Evolutionary conservation across 92 coral and sea anemone species (phyloP).

Genomic region (Phymanthus crucifer): DNA sequence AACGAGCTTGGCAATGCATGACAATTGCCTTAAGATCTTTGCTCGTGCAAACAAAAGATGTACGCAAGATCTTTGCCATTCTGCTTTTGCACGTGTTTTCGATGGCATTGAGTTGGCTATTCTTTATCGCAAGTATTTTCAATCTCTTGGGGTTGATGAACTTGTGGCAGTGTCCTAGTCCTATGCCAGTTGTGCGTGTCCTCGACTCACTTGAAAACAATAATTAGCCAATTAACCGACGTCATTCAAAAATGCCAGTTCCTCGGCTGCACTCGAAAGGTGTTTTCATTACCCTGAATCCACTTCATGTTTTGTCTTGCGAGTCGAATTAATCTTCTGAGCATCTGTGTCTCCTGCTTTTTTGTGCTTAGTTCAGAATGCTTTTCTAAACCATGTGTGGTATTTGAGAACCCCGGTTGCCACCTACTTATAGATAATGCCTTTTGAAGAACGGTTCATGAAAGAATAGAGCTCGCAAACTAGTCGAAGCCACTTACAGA

Average conservation of each 20-base stretch:
- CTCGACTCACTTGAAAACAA: background rate
- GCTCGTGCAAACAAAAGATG: background rate
- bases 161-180: background rate
- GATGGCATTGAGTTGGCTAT: background rate
- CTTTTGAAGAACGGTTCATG: background rate
- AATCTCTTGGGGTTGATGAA: background rate
- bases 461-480: background rate
- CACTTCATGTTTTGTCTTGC: background rate
- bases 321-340: background rate
- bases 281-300: background rate
- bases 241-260: background rate
- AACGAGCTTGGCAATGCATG: background rate
- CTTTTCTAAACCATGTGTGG: slow-evolving; percentile 21
- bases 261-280: background rate
- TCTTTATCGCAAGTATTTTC: background rate
- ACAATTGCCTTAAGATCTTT: background rate
- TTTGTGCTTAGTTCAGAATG: slow-evolving; percentile 24
- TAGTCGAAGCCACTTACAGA: background rate
- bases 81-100: background rate
- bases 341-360: slow-evolving; percentile 26
- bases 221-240: background rate
- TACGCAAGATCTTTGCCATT: background rate
- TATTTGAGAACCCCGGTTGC: background rate
- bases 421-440: background rate
- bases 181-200: slow-evolving; percentile 2